phyloP scores from a whole-genome alignment of 37 sponge, comb jelly and placozoan genomes.

The Hexactinellida sp. region DNA sequence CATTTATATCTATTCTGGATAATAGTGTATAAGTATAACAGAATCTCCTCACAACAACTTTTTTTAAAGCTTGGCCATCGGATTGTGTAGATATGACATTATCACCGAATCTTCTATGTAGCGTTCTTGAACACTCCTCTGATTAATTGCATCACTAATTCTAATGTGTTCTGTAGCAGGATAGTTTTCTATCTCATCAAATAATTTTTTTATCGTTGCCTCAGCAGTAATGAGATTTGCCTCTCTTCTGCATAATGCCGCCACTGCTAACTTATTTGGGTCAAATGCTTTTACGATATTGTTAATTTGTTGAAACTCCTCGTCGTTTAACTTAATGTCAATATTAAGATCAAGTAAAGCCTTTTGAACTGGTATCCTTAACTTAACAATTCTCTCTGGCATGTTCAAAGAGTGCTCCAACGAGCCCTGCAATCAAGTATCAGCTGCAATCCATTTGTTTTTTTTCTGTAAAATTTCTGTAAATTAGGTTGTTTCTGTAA shows the following conservation, averaged over 20 bases:
- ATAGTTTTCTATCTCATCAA: neutral
- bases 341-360: constrained; percentile 13
- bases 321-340: constrained; percentile 17
- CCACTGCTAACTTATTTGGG: constrained; percentile 15
- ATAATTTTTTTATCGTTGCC: constrained; percentile 11
- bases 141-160: constrained; percentile 5
- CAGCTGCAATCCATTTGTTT: constrained; percentile 3
- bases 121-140: constrained; percentile 19
- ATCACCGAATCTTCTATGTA: neutral
- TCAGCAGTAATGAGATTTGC: constrained; percentile 17
- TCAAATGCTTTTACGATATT: neutral
- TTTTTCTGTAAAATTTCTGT: neutral
- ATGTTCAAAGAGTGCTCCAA: constrained; percentile 15
- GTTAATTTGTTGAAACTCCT: constrained; percentile 17
- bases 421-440: neutral
- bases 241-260: neutral
- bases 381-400: constrained; percentile 3
- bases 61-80: constrained; percentile 15
- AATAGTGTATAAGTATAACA: neutral
- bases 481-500: too few relatives aligned
- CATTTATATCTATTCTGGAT: neutral
- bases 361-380: constrained; percentile 14
- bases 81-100: constrained; percentile 9
- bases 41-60: neutral
- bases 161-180: constrained; percentile 6